Conservation (phyloP, 2,888 invertebrate genomes). For the Caenorhabditis drosophilae region DNA sequence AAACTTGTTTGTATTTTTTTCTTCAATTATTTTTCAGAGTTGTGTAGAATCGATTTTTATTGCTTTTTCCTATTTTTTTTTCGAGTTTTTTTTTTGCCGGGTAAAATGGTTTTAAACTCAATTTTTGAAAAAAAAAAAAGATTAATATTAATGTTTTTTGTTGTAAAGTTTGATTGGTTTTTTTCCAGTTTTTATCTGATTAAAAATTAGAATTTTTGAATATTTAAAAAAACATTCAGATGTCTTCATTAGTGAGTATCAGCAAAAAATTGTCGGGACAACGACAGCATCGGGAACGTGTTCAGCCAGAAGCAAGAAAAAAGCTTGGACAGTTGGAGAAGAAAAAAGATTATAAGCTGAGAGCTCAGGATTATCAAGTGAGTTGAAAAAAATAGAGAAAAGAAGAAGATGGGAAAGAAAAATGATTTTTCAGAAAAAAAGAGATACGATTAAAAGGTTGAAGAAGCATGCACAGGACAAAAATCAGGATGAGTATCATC, state of each 20-base stretch:
- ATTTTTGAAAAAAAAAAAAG: too few relatives aligned
- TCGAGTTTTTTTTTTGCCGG: neutral
- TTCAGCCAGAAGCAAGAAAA: constrained; percentile 53
- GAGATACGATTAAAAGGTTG: constrained; percentile 81
- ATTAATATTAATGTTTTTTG: too few relatives aligned
- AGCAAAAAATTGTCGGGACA: constrained; percentile 55
- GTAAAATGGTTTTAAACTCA: neutral
- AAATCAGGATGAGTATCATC: constrained; percentile 98
- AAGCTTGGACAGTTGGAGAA: constrained; percentile 66
- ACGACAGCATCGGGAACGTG: constrained; percentile 57
- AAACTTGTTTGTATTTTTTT: too few relatives aligned
- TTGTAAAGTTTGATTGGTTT: too few relatives aligned
- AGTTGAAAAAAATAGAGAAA: constrained; percentile 5
- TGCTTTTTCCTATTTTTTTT: neutral
- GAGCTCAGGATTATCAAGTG: constrained; percentile 63
- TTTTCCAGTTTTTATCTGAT: too few relatives aligned
- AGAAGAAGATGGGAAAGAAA: neutral
- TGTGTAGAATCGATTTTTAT: too few relatives aligned
- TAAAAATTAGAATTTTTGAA: too few relatives aligned
- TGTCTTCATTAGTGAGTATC: constrained; percentile 57
- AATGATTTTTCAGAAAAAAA: constrained; percentile 75
- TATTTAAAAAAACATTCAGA: constrained; percentile 10
- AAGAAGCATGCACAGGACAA: constrained; percentile 84
- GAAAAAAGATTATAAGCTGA: constrained; percentile 68
- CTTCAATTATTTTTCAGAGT: too few relatives aligned